A percentile compares a stretch with the other conserved stretches of the same genome.
phyloP scores from a whole-genome alignment of 2,113 vertebrate species.

The Cyprinodon brontotheroides region DNA sequence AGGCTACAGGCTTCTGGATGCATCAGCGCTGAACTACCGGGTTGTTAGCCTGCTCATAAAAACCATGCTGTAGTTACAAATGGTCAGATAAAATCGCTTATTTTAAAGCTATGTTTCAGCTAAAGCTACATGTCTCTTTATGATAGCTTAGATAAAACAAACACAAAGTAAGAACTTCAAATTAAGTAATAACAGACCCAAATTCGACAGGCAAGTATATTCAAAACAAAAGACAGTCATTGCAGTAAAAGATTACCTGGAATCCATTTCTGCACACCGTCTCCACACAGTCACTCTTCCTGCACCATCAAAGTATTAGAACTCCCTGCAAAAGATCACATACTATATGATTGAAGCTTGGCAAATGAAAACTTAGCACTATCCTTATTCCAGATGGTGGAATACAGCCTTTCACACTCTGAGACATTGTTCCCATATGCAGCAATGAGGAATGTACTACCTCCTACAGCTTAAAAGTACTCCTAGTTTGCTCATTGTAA shows the following conservation, averaged over 20 bases:
- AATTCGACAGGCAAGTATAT: not conserved
- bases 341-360: not conserved
- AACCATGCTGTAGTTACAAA: too few species aligned
- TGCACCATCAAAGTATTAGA: not conserved
- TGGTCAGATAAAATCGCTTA: too few species aligned
- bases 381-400: not conserved
- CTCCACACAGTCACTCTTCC: not conserved
- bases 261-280: not conserved
- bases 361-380: not conserved
- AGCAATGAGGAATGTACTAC: not conserved
- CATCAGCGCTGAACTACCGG: too few species aligned
- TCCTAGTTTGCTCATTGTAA: not conserved
- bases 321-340: not conserved
- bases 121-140: too few species aligned
- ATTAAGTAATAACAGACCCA: not conserved
- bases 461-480: not conserved
- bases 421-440: not conserved
- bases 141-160: too few species aligned
- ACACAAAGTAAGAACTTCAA: too few species aligned
- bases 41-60: too few species aligned
- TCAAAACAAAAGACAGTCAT: not conserved
- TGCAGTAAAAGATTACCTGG: constrained; percentile 35
- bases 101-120: too few species aligned
- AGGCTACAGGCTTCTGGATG: too few species aligned
- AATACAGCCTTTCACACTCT: not conserved